phyloP scores from a whole-genome alignment of 2,888 invertebrate species.

The Leptinotarsa peninsularis region DNA sequence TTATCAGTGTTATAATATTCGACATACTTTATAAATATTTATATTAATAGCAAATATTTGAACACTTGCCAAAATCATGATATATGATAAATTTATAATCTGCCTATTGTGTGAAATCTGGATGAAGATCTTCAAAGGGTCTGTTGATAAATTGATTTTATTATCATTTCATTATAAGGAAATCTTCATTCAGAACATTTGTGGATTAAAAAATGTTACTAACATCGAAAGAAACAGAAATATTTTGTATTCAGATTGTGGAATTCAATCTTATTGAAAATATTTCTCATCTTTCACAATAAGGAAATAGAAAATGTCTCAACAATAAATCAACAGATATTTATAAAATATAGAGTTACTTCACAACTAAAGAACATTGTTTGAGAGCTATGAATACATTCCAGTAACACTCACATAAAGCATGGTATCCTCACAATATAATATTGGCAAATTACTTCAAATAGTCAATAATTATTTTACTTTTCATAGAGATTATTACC shows the following conservation, averaged over 20 bases:
- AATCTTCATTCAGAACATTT: background rate
- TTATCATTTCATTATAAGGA: background rate
- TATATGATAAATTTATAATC: constrained; percentile 32
- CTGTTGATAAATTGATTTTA: background rate
- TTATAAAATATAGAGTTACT: background rate
- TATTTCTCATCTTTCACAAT: constrained; percentile 4
- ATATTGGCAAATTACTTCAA: background rate
- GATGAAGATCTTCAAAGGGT: background rate
- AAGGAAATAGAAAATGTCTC: background rate
- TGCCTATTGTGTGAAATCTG: constrained; percentile 20
- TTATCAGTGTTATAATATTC: background rate
- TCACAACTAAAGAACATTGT: background rate
- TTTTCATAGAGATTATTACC: background rate
- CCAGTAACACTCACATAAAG: background rate
- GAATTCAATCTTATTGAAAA: background rate
- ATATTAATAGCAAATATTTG: constrained; percentile 28
- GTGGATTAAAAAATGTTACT: constrained; percentile 32
- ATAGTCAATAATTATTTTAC: background rate
- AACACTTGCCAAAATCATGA: constrained; percentile 25
- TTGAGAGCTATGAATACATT: background rate
- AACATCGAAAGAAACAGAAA: background rate
- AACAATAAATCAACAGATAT: background rate
- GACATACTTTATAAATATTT: constrained; percentile 19
- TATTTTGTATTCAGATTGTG: background rate
- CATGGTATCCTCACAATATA: background rate